phyloP scores from a whole-genome alignment of 2,888 invertebrate species.

The Apotomis turbidana region DNA sequence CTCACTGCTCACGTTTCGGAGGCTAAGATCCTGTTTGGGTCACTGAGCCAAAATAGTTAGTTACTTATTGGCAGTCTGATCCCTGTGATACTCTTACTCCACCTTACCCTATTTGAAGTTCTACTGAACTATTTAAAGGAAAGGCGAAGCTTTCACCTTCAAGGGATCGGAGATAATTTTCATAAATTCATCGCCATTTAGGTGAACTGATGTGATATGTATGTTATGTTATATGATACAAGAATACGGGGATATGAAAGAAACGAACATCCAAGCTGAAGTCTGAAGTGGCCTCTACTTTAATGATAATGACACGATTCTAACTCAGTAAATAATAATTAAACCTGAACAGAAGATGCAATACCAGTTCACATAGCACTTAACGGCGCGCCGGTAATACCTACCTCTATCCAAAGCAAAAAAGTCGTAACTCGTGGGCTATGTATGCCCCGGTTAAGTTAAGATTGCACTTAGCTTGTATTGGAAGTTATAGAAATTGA shows the following conservation, averaged over 20 bases:
- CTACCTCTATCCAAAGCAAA: neutral
- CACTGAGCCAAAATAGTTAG: too few relatives aligned
- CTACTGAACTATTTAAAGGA: too few relatives aligned
- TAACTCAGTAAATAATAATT: constrained; percentile 17
- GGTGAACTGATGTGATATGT: too few relatives aligned
- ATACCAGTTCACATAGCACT: neutral
- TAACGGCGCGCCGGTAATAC: neutral
- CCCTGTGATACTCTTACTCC: too few relatives aligned
- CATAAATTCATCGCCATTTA: too few relatives aligned
- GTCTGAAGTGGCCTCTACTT: neutral
- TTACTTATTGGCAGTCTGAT: too few relatives aligned
- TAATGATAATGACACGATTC: constrained; percentile 16
- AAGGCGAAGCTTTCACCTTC: too few relatives aligned
- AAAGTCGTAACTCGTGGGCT: constrained; percentile 27
- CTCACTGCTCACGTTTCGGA: too few relatives aligned
- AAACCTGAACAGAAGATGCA: constrained; percentile 5
- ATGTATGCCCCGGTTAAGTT: neutral
- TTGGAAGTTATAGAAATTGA: neutral
- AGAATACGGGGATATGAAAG: neutral
- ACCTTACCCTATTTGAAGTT: too few relatives aligned
- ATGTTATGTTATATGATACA: too few relatives aligned
- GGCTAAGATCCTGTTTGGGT: too few relatives aligned
- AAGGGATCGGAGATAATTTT: too few relatives aligned
- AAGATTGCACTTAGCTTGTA: neutral
- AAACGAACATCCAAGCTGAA: neutral